A percentile compares a stretch with the other conserved stretches of the same genome.
Evolutionary conservation across 2,888 invertebrate genomes (phyloP).

Genomic region (Nymphalis polychloros): DNA sequence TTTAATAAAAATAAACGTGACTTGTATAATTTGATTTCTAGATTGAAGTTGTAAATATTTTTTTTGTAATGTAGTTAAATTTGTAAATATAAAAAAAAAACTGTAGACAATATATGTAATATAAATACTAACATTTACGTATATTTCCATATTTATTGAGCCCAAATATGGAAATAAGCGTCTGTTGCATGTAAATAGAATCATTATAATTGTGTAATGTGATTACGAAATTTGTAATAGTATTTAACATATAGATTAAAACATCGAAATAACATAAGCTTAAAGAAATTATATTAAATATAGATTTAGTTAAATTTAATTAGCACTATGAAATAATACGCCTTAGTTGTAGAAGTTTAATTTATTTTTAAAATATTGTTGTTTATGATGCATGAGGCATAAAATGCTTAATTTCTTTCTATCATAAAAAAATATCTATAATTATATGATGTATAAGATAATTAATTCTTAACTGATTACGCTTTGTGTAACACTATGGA

Average conservation of each 20-base stretch:
- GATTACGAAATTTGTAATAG: not conserved
- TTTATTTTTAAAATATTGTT: constrained; percentile 1
- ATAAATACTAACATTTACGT: constrained; percentile 19
- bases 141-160: constrained; percentile 47
- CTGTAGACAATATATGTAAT: not conserved
- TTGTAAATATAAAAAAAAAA: not conserved
- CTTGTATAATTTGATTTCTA: constrained; percentile 7
- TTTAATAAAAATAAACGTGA: not conserved
- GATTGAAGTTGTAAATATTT: constrained; percentile 15
- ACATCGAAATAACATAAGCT: constrained; percentile 29
- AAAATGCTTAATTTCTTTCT: constrained; percentile 18
- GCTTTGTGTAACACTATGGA: constrained; percentile 24
- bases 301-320: not conserved
- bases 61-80: constrained; percentile 1
- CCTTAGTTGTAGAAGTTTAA: constrained; percentile 10
- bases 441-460: constrained; percentile 12
- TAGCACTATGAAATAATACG: constrained; percentile 11
- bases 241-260: constrained; percentile 13
- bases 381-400: constrained; percentile 18
- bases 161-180: constrained; percentile 45
- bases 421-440: constrained; percentile 2
- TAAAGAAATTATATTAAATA: constrained; percentile 2
- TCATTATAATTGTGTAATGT: not conserved
- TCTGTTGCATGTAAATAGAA: constrained; percentile 26
- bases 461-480: constrained; percentile 17